Percentiles rank a stretch among this genome's conserved stretches.
These are phyloP conservation scores for Salvelinus sp. DNA, from an alignment of 2,113 vertebrate species.

Conservation along the genomic window DNA sequence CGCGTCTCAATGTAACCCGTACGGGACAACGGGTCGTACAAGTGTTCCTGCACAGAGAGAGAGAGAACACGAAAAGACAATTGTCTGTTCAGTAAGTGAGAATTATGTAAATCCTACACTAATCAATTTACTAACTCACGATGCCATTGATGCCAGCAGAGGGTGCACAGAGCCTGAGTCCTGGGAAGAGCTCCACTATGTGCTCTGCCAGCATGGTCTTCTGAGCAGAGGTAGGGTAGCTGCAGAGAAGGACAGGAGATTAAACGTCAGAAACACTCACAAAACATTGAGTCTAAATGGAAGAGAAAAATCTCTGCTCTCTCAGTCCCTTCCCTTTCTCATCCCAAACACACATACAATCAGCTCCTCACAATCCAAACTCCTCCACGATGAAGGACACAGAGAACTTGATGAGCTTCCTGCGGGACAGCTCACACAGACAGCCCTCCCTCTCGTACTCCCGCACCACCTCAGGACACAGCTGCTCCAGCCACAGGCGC, in stretches of 20 bases:
- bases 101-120: too few species aligned
- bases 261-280: not conserved
- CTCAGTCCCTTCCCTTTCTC: not conserved
- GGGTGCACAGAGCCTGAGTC: conserved; percentile 28
- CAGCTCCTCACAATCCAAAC: conserved; percentile 29
- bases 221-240: conserved; percentile 36
- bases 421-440: conserved; percentile 29
- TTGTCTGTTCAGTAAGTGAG: too few species aligned
- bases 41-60: conserved; percentile 18
- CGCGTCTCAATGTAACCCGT: conserved; percentile 36
- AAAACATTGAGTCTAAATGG: not conserved
- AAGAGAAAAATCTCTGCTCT: not conserved
- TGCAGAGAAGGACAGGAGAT: not conserved
- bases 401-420: conserved; percentile 34
- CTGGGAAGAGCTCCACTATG: conserved; percentile 32
- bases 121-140: conserved; percentile 8
- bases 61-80: not conserved
- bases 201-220: conserved; percentile 38
- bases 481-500: conserved; percentile 20
- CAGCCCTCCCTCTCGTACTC: conserved; percentile 32
- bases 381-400: conserved; percentile 36
- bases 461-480: conserved; percentile 29
- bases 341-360: conserved; percentile 1
- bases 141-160: conserved; percentile 35
- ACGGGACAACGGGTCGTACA: conserved; percentile 33